Percentiles rank a stretch among this genome's conserved stretches.
Conservation (phyloP, 2,113 vertebrate species). For the Hippopotamus amphibius region DNA sequence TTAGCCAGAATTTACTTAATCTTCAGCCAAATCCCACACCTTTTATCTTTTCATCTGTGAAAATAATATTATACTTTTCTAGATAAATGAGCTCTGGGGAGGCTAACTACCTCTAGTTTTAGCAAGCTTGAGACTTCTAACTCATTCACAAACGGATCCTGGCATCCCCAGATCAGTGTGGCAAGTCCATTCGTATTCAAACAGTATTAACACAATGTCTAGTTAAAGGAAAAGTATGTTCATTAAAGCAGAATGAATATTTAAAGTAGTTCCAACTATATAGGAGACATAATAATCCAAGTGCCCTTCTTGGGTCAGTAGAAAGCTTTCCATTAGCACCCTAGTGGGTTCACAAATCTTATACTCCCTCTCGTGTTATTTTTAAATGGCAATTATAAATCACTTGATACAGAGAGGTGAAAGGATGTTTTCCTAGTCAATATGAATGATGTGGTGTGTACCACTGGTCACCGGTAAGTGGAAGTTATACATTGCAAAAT, state of each 20-base stretch:
- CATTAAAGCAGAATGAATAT: conserved; percentile 61
- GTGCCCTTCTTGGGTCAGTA: conserved; percentile 67
- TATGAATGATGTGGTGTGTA: neutral
- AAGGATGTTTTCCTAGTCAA: neutral
- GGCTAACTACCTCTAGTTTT: neutral
- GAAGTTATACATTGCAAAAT: neutral
- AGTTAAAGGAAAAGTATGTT: conserved; percentile 67
- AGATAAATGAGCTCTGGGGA: neutral
- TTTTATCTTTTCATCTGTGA: conserved; percentile 2
- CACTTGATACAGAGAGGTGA: neutral
- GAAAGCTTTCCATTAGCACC: conserved; percentile 50
- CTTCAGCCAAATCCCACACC: neutral
- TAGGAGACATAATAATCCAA: neutral
- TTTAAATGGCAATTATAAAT: conserved; percentile 70
- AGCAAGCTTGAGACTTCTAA: neutral
- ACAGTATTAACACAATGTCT: conserved; percentile 50
- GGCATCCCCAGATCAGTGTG: neutral
- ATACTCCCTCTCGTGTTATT: conserved; percentile 49
- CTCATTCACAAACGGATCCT: neutral
- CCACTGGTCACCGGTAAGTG: neutral
- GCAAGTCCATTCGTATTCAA: conserved; percentile 48
- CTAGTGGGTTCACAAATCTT: conserved; percentile 51
- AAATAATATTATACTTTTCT: neutral
- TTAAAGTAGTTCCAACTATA: conserved; percentile 45
- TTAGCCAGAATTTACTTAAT: neutral